These are phyloP conservation scores for Tuta absoluta DNA, from an alignment of 2,888 invertebrate genomes.

Conservation along the genomic window DNA sequence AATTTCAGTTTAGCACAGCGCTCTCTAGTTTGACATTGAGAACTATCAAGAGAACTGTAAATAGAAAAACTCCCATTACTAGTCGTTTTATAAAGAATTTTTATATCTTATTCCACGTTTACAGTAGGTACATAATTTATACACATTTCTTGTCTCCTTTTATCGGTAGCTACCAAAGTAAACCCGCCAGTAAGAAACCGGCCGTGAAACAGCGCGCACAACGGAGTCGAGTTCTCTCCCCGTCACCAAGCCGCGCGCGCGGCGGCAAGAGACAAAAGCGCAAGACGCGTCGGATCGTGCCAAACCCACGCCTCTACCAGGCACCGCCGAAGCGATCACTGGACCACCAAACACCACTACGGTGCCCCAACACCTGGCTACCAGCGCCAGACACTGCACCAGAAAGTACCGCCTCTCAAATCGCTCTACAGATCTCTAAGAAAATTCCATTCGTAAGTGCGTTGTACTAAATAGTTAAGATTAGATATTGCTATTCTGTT, in stretches of 20 bases:
- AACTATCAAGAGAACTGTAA: too few species aligned
- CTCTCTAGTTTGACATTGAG: too few species aligned
- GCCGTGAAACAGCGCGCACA: not conserved
- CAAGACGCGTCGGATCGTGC: constrained; percentile 40
- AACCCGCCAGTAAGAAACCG: too few species aligned
- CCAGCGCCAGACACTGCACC: constrained; percentile 36
- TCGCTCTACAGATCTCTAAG: constrained; percentile 39
- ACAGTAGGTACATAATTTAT: too few species aligned
- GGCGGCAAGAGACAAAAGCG: constrained; percentile 33
- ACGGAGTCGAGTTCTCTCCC: not conserved
- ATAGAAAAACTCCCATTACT: too few species aligned
- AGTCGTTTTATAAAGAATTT: too few species aligned
- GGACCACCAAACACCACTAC: constrained; percentile 42
- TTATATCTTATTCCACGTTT: too few species aligned
- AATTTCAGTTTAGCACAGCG: too few species aligned
- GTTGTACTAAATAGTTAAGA: not conserved
- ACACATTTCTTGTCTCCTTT: too few species aligned
- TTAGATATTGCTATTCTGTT: not conserved
- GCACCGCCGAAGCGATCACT: constrained; percentile 45
- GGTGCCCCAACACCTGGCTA: constrained; percentile 46
- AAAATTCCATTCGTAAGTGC: constrained; percentile 5
- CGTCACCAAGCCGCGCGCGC: not conserved
- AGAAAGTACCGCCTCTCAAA: constrained; percentile 44
- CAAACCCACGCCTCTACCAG: constrained; percentile 66
- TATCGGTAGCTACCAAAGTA: not conserved